Conservation (phyloP, 2,113 vertebrate genomes). For the Nerophis lumbriciformis region DNA sequence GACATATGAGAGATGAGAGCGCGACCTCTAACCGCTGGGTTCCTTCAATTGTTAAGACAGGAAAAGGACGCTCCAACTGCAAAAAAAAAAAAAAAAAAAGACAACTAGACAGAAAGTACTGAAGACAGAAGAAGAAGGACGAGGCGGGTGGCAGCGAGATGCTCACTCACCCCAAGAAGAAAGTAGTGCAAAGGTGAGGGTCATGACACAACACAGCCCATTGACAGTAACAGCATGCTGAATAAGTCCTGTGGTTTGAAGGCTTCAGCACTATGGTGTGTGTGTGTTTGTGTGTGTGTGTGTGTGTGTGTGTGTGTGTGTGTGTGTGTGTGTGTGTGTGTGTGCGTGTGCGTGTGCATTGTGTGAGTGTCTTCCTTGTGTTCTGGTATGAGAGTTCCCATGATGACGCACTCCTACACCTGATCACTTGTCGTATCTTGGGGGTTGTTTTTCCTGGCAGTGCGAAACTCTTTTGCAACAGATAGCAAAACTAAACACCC, state of each 20-base stretch:
- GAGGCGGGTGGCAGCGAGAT: slow-evolving; percentile 7
- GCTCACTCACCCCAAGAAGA: slow-evolving; percentile 30
- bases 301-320: background rate
- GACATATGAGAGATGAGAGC: slow-evolving; percentile 32
- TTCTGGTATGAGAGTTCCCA: slow-evolving; percentile 6
- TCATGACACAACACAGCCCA: slow-evolving; percentile 19
- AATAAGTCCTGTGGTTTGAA: slow-evolving; percentile 35
- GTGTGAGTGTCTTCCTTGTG: slow-evolving; percentile 8
- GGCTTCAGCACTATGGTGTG: background rate
- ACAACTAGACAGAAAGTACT: slow-evolving; percentile 18
- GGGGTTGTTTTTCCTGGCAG: background rate
- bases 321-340: too few species aligned
- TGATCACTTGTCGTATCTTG: background rate
- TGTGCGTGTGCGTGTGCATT: too few species aligned
- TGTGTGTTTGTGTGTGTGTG: slow-evolving; percentile 1
- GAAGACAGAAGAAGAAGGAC: slow-evolving; percentile 12
- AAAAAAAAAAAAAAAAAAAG: slow-evolving; percentile 33
- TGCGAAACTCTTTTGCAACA: too few species aligned
- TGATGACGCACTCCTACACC: slow-evolving; percentile 38
- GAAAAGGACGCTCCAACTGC: slow-evolving; percentile 32
- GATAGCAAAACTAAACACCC: too few species aligned
- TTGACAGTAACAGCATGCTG: slow-evolving; percentile 27
- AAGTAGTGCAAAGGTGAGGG: slow-evolving; percentile 58
- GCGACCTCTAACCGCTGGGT: slow-evolving; percentile 51
- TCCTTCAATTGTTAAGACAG: slow-evolving; percentile 67